These are phyloP conservation scores for Ariolimax columbianus DNA, from an alignment of 2,888 invertebrate genomes.

Conservation along the genomic window DNA sequence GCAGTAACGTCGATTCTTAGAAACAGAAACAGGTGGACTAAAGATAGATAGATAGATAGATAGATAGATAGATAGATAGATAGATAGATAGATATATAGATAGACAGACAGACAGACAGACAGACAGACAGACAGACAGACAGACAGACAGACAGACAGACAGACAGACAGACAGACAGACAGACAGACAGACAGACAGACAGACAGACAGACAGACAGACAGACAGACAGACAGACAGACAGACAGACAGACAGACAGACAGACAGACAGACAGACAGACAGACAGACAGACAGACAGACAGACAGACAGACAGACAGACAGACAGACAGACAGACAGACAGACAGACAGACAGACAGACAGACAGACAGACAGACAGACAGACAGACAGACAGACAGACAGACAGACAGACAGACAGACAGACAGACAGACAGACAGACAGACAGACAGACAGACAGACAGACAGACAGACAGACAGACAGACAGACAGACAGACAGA, in stretches of 20 bases:
- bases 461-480: too few species aligned
- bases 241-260: conserved; percentile 14
- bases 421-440: background rate
- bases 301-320: background rate
- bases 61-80: conserved; percentile 20
- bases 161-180: conserved; percentile 36
- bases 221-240: conserved; percentile 19
- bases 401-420: conserved; percentile 1
- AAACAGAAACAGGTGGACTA: too few species aligned
- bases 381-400: conserved; percentile 21
- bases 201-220: conserved; percentile 19
- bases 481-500: too few species aligned
- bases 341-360: conserved; percentile 11
- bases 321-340: background rate
- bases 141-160: conserved; percentile 31
- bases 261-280: background rate
- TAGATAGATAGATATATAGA: conserved; percentile 20
- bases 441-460: background rate
- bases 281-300: background rate
- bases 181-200: conserved; percentile 3
- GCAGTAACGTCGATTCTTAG: too few species aligned
- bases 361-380: conserved; percentile 8
- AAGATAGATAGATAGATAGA: conserved; percentile 11
- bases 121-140: conserved; percentile 45
- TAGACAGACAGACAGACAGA: conserved; percentile 34